Conservation (phyloP, 1,140 invertebrate genomes). For the Aphelinus certus region DNA sequence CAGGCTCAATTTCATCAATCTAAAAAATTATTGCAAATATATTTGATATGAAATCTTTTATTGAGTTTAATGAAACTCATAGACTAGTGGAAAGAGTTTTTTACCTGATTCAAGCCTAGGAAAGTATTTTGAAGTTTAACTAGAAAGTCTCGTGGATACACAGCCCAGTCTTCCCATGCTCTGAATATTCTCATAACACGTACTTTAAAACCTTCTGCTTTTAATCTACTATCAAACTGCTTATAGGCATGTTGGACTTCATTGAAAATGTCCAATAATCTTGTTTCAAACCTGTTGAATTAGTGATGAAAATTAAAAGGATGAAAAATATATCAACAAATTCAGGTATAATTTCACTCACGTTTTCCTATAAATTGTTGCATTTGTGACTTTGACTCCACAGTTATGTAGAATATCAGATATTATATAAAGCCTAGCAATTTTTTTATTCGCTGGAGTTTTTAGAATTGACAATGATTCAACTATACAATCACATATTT, state of each 20-base stretch:
- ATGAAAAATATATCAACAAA: too few relatives aligned
- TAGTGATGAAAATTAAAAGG: too few relatives aligned
- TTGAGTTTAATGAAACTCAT: too few relatives aligned
- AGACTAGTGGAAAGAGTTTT: background rate
- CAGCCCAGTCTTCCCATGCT: conserved; percentile 98
- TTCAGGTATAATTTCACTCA: conserved; percentile 61
- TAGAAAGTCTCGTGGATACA: conserved; percentile 95
- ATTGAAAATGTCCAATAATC: conserved; percentile 88
- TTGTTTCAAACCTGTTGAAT: conserved; percentile 80
- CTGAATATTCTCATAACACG: conserved; percentile 93
- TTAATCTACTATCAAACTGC: conserved; percentile 86
- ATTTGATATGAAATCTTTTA: background rate
- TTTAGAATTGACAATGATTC: conserved; percentile 83
- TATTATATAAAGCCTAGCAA: conserved; percentile 93
- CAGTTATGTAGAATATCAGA: conserved; percentile 98
- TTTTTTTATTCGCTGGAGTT: conserved; percentile 89
- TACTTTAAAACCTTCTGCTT: conserved; percentile 96
- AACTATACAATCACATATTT: conserved; percentile 92
- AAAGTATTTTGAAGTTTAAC: conserved; percentile 92
- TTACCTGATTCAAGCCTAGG: conserved; percentile 71
- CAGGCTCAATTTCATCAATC: conserved; percentile 61
- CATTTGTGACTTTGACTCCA: conserved; percentile 94
- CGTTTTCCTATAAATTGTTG: conserved; percentile 93
- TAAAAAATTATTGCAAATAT: conserved; percentile 35
- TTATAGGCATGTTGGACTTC: conserved; percentile 81